Evolutionary conservation across 2,797 vertebrate genomes (phyloP).

Genomic region (Alouatta caraya): DNA sequence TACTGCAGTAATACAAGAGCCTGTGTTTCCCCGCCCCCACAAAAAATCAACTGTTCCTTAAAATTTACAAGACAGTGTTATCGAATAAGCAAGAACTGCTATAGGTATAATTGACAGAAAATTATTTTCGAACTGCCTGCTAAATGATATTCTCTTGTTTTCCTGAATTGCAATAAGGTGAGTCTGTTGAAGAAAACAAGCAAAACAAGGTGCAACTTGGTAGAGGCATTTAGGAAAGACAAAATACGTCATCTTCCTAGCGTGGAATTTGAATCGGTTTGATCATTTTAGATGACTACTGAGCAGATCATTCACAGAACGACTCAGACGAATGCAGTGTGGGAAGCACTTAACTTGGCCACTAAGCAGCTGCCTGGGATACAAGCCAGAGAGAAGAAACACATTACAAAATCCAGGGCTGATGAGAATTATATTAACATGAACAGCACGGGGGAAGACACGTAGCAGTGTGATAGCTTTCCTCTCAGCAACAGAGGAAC

Average conservation of each 20-base stretch:
- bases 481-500: neutral
- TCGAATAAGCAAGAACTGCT: neutral
- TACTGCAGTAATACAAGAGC: neutral
- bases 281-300: neutral
- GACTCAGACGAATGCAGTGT: neutral
- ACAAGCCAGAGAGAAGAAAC: slow-evolving; percentile 26
- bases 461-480: neutral
- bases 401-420: neutral
- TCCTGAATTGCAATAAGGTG: neutral
- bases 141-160: slow-evolving; percentile 4
- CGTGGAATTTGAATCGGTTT: neutral
- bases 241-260: neutral
- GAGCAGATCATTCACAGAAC: neutral
- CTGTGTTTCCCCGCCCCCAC: neutral
- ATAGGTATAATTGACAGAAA: neutral
- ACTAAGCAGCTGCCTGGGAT: slow-evolving; percentile 55
- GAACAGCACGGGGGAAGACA: neutral
- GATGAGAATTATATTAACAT: neutral
- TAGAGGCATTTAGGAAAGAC: neutral
- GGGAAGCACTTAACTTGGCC: slow-evolving; percentile 18
- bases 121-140: neutral
- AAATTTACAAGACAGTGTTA: neutral
- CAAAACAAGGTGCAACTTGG: neutral
- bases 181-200: neutral
- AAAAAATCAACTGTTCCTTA: slow-evolving; percentile 20